Conservation (phyloP, 2,113 vertebrate species). For the Siniperca chuatsi region DNA sequence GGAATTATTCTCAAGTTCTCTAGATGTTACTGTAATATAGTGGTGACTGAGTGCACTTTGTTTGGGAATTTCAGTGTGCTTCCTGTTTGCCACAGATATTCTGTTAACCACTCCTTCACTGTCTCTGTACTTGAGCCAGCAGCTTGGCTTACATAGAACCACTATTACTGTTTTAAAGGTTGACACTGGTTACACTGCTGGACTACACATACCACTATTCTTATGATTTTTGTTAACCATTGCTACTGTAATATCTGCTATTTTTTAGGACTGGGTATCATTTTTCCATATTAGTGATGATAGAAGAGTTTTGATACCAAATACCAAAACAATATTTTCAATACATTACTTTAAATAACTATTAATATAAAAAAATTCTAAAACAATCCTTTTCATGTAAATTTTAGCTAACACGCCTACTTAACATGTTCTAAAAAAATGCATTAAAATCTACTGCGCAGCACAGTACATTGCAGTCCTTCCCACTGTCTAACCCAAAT, state of each 20-base stretch:
- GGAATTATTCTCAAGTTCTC: background rate
- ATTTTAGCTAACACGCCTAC: background rate
- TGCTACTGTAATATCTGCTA: background rate
- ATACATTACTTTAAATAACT: background rate
- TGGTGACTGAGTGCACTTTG: constrained; percentile 57
- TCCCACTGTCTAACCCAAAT: background rate
- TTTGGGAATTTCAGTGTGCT: constrained; percentile 38
- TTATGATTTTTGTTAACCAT: background rate
- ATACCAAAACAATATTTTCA: background rate
- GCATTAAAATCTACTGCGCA: background rate
- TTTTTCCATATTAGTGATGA: background rate
- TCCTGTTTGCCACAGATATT: constrained; percentile 36
- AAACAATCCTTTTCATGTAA: background rate
- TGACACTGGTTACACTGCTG: background rate
- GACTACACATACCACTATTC: background rate
- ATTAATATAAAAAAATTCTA: background rate
- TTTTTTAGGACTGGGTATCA: background rate
- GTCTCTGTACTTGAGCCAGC: constrained; percentile 13
- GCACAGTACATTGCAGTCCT: background rate
- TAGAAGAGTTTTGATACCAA: background rate
- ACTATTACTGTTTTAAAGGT: constrained; percentile 26
- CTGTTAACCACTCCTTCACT: constrained; percentile 46
- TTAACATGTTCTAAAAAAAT: too few species aligned
- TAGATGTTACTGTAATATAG: constrained; percentile 58
- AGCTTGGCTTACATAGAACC: background rate